These are phyloP conservation scores for Borostomias antarcticus DNA, from an alignment of 2,797 vertebrate genomes.

Conservation along the genomic window DNA sequence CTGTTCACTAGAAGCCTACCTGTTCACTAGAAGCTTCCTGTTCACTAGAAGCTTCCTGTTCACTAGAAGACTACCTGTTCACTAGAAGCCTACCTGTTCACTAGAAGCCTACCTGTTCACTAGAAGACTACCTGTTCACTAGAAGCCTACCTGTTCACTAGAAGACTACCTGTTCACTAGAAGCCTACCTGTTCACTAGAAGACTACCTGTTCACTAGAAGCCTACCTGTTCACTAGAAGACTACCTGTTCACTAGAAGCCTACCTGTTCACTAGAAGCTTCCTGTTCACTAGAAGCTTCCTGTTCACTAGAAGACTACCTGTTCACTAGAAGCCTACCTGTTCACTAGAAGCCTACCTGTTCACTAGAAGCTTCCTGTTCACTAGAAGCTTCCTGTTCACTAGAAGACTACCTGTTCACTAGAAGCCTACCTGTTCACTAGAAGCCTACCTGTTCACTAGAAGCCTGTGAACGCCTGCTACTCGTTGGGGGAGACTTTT, in stretches of 20 bases:
- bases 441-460: constrained; percentile 5
- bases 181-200: constrained; percentile 5
- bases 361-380: not conserved
- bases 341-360: not conserved
- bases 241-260: not conserved
- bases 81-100: not conserved
- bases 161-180: not conserved
- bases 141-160: constrained; percentile 5
- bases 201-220: not conserved
- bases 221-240: constrained; percentile 2
- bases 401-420: constrained; percentile 6
- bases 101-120: constrained; percentile 7
- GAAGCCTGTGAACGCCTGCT: not conserved
- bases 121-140: not conserved
- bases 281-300: too few relatives aligned
- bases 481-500: not conserved
- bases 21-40: not conserved
- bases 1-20: constrained; percentile 3
- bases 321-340: not conserved
- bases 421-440: not conserved
- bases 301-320: constrained; percentile 2
- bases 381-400: too few relatives aligned
- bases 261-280: not conserved
- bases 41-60: too few relatives aligned
- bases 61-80: constrained; percentile 5